A percentile compares a stretch with the other conserved stretches of the same genome.
phyloP scores from a whole-genome alignment of 2,797 vertebrate species.

The Nannoperca australis region DNA sequence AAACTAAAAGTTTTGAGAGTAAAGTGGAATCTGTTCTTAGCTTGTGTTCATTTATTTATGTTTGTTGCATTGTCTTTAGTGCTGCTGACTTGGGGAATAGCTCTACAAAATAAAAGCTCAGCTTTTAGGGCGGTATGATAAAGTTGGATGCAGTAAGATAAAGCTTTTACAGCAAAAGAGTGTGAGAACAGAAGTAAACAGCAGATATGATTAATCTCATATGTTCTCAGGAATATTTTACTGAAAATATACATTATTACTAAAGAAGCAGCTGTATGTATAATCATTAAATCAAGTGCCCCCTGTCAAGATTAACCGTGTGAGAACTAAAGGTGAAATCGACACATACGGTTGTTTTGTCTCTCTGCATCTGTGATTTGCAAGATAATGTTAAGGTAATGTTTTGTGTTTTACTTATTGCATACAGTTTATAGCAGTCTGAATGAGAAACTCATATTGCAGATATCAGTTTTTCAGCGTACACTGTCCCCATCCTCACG shows the following conservation, averaged over 20 bases:
- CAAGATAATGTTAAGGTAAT: background rate
- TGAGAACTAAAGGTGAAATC: background rate
- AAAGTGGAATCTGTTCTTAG: background rate
- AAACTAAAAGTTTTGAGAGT: background rate
- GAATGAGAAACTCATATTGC: slow-evolving; percentile 1
- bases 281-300: background rate
- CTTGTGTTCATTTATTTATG: slow-evolving; percentile 1
- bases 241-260: background rate
- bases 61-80: slow-evolving; percentile 25
- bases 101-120: slow-evolving; percentile 39
- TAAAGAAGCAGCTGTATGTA: background rate
- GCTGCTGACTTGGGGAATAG: slow-evolving; percentile 33
- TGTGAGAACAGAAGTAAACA: background rate
- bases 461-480: slow-evolving; percentile 34
- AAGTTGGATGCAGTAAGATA: background rate
- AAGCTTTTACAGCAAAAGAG: background rate
- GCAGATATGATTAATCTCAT: background rate
- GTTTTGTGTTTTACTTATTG: slow-evolving; percentile 45
- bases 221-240: background rate
- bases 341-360: background rate
- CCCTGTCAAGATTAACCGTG: background rate
- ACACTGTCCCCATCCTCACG: slow-evolving; percentile 57
- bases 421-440: slow-evolving; percentile 5
- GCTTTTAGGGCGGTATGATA: background rate
- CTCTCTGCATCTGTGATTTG: slow-evolving; percentile 5